A percentile compares a stretch with the other conserved stretches of the same genome.
phyloP scores from a whole-genome alignment of 2,888 invertebrate species.

The Hypolimnas misippus region DNA sequence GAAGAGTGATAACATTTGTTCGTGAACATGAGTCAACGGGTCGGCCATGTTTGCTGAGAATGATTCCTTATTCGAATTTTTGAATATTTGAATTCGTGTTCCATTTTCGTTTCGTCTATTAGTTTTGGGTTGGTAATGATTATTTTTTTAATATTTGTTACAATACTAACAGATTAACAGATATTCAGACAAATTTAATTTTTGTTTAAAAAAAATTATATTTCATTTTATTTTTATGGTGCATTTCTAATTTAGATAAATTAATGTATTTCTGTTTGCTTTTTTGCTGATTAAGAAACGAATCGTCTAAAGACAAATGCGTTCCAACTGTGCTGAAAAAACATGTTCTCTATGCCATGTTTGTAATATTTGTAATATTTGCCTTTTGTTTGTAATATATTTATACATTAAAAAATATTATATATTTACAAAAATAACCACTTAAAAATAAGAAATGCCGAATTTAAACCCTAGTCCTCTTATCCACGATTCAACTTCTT shows the following conservation, averaged over 20 bases:
- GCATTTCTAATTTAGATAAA: too few relatives aligned
- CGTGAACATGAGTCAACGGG: constrained; percentile 74
- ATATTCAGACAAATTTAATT: neutral
- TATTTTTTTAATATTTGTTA: neutral
- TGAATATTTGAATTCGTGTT: constrained; percentile 7
- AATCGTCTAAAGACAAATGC: too few relatives aligned
- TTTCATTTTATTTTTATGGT: too few relatives aligned
- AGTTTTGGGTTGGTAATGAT: neutral
- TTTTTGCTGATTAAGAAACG: too few relatives aligned
- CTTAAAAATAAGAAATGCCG: neutral
- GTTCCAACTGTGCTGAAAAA: too few relatives aligned
- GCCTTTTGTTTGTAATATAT: too few relatives aligned
- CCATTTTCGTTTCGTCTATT: neutral
- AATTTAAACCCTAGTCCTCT: neutral
- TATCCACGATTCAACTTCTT: too few relatives aligned
- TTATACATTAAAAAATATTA: neutral
- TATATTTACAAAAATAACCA: neutral
- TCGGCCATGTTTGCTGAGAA: constrained; percentile 51
- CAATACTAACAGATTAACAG: neutral
- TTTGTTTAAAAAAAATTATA: too few relatives aligned
- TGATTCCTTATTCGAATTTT: constrained; percentile 54
- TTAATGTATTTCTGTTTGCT: too few relatives aligned
- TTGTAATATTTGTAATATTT: too few relatives aligned
- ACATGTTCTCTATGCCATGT: too few relatives aligned
- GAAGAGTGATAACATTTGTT: constrained; percentile 81